These are phyloP conservation scores for Spilosoma lubricipeda DNA, from an alignment of 2,888 invertebrate genomes.

Conservation along the genomic window DNA sequence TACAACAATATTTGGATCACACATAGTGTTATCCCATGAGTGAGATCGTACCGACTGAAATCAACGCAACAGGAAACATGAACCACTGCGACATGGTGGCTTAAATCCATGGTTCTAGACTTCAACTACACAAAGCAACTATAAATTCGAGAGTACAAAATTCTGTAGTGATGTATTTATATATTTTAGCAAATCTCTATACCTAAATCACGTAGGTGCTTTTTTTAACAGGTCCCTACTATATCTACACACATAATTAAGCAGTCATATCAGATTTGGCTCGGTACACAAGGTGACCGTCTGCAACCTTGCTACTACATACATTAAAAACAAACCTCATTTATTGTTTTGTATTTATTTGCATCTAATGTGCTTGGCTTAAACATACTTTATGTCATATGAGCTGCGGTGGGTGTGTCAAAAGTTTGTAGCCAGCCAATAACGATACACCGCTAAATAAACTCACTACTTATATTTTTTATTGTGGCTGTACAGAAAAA, in stretches of 20 bases:
- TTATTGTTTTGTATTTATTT: constrained; percentile 19
- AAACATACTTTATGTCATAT: constrained; percentile 22
- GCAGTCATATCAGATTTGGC: background rate
- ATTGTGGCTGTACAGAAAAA: constrained; percentile 11
- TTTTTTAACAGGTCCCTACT: background rate
- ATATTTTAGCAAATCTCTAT: background rate
- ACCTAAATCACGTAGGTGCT: background rate
- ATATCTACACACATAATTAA: background rate
- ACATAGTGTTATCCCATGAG: no score
- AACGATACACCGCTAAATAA: constrained; percentile 21
- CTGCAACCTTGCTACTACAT: constrained; percentile 23
- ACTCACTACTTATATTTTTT: constrained; percentile 22
- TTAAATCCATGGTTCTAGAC: no score
- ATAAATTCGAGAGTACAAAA: no score
- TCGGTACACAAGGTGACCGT: constrained; percentile 34
- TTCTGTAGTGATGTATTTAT: no score
- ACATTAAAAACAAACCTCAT: constrained; percentile 21
- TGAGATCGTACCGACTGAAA: no score
- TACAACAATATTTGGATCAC: no score
- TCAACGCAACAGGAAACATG: no score
- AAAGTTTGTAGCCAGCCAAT: constrained; percentile 32
- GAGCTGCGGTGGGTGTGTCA: constrained; percentile 42
- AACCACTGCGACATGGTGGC: no score
- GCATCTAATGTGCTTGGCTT: background rate
- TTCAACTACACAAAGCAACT: no score